These are phyloP conservation scores for Syngnathus typhle DNA, from an alignment of 2,113 vertebrate species.

Conservation along the genomic window DNA sequence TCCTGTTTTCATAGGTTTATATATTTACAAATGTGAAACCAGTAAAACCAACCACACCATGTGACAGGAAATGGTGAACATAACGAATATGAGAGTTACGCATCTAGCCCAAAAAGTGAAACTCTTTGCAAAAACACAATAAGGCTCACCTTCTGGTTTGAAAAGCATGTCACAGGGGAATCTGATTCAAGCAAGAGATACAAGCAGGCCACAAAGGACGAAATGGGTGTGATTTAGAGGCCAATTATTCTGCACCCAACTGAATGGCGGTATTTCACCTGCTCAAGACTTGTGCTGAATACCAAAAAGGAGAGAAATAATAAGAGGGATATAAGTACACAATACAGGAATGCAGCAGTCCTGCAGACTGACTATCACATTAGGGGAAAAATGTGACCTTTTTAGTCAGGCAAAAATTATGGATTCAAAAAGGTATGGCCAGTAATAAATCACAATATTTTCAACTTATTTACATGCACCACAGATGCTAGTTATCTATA, in stretches of 20 bases:
- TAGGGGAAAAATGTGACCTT: not conserved
- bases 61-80: not conserved
- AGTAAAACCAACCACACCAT: not conserved
- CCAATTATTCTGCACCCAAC: conserved; percentile 21
- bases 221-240: conserved; percentile 9
- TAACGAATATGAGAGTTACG: not conserved
- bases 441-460: conserved; percentile 2
- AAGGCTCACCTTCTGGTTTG: not conserved
- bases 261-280: conserved; percentile 12
- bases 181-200: not conserved
- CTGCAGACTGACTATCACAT: not conserved
- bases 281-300: conserved; percentile 11
- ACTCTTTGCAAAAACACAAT: not conserved
- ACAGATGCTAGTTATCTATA: not conserved
- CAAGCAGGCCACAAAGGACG: not conserved
- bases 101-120: not conserved
- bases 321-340: conserved; percentile 1
- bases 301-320: not conserved
- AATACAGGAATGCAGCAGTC: conserved; percentile 1
- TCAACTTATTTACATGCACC: not conserved
- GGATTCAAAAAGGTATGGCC: not conserved
- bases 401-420: not conserved
- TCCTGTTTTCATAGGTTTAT: not conserved
- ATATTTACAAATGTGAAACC: not conserved
- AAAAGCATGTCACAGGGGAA: not conserved